Conservation (phyloP, 2,888 invertebrate species). For the Anticlea derivata region DNA sequence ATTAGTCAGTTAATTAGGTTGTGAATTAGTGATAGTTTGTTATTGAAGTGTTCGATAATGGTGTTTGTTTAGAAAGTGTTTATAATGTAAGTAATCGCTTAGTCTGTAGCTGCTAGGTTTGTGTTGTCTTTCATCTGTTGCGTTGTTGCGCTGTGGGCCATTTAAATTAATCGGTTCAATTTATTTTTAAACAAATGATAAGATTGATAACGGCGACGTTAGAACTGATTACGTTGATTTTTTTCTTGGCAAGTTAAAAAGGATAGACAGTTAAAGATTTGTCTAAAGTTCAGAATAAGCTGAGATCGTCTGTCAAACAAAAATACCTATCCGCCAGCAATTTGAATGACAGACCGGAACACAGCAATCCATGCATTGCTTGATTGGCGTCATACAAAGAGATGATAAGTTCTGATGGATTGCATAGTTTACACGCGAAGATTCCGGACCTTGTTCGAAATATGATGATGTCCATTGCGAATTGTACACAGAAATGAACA, state of each 20-base stretch:
- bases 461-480: not conserved
- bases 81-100: constrained; percentile 20
- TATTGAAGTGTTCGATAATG: constrained; percentile 18
- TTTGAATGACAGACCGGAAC: constrained; percentile 19
- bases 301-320: no score
- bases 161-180: no score
- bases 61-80: constrained; percentile 20
- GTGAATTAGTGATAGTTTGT: constrained; percentile 19
- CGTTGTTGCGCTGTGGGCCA: not conserved
- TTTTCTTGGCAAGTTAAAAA: no score
- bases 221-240: no score
- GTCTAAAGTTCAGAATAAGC: no score
- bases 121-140: constrained; percentile 1
- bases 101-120: not conserved
- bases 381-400: constrained; percentile 27
- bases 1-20: constrained; percentile 31
- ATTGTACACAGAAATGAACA: not conserved
- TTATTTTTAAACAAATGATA: no score
- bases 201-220: no score
- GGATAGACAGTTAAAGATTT: no score
- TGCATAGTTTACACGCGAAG: constrained; percentile 9
- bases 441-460: not conserved
- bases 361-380: constrained; percentile 22
- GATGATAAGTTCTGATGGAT: constrained; percentile 18
- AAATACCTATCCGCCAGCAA: constrained; percentile 10